Percentiles rank a stretch among this genome's conserved stretches.
phyloP scores from a whole-genome alignment of 2,888 invertebrate genomes.

The Apamea sordens region DNA sequence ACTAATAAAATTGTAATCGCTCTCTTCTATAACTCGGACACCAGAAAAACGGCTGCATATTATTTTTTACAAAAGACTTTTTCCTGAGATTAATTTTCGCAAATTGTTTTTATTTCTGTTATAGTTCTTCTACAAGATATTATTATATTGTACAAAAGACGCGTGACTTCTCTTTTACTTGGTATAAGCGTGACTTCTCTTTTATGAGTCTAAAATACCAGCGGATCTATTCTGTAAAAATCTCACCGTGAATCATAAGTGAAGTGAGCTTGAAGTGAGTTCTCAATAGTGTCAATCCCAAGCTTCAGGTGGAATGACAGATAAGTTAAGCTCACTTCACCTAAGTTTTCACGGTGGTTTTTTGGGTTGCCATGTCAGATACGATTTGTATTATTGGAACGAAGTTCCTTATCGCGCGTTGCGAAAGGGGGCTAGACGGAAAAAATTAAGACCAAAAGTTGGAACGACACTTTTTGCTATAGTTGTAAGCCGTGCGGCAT shows the following conservation, averaged over 20 bases:
- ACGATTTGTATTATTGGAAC: not conserved
- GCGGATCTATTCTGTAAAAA: too few species aligned
- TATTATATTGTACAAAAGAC: conserved; percentile 21
- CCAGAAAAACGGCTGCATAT: conserved; percentile 51
- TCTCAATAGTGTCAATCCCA: too few species aligned
- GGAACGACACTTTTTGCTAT: too few species aligned
- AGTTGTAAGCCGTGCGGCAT: too few species aligned
- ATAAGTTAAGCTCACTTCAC: too few species aligned
- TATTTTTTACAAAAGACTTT: conserved; percentile 61
- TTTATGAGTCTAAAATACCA: not conserved
- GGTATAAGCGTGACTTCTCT: not conserved
- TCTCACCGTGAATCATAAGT: too few species aligned
- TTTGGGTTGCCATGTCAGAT: not conserved
- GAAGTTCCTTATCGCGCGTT: too few species aligned
- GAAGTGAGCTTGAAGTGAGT: too few species aligned
- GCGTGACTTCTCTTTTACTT: not conserved
- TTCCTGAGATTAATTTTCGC: conserved; percentile 62
- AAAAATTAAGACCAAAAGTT: too few species aligned
- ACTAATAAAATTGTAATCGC: not conserved
- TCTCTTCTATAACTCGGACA: conserved; percentile 5
- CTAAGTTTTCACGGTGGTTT: not conserved
- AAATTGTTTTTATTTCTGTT: conserved; percentile 66
- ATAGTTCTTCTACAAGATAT: conserved; percentile 54
- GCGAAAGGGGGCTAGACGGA: too few species aligned
- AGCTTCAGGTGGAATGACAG: too few species aligned